These are phyloP conservation scores for Gorsachius goisagi DNA, from an alignment of 2,113 vertebrate genomes.

Conservation along the genomic window DNA sequence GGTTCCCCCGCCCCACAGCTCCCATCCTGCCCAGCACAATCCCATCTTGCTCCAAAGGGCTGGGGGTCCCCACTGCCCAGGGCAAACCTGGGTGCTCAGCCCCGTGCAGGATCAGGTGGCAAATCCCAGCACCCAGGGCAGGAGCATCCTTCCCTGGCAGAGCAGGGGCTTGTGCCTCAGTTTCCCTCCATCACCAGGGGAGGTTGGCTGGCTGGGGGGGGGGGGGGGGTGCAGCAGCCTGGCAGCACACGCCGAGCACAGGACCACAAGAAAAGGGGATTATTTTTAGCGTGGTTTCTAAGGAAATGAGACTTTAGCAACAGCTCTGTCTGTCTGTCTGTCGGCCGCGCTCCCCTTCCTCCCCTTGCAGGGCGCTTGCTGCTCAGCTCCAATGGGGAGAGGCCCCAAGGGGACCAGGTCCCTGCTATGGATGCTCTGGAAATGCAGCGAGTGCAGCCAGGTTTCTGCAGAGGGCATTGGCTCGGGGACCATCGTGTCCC, in stretches of 20 bases:
- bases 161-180: background rate
- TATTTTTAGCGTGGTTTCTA: constrained; percentile 50
- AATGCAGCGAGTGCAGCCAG: background rate
- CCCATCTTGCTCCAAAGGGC: background rate
- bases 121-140: background rate
- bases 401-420: accelerated
- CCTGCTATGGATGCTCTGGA: background rate
- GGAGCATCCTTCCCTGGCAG: background rate
- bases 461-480: background rate
- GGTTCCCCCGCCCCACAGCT: background rate
- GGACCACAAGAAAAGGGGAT: background rate
- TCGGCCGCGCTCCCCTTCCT: background rate
- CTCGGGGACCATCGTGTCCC: accelerated
- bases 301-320: constrained; percentile 28
- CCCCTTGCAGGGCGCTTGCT: accelerated
- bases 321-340: background rate
- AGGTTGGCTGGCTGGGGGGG: too few relatives aligned
- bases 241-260: background rate
- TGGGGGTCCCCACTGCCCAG: accelerated
- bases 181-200: background rate
- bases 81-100: background rate
- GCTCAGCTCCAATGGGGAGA: accelerated
- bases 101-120: background rate
- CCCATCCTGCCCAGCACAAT: background rate
- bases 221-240: background rate